A percentile compares a stretch with the other conserved stretches of the same genome.
Evolutionary conservation across 2,797 vertebrate genomes (phyloP).

Genomic region (Emys orbicularis): DNA sequence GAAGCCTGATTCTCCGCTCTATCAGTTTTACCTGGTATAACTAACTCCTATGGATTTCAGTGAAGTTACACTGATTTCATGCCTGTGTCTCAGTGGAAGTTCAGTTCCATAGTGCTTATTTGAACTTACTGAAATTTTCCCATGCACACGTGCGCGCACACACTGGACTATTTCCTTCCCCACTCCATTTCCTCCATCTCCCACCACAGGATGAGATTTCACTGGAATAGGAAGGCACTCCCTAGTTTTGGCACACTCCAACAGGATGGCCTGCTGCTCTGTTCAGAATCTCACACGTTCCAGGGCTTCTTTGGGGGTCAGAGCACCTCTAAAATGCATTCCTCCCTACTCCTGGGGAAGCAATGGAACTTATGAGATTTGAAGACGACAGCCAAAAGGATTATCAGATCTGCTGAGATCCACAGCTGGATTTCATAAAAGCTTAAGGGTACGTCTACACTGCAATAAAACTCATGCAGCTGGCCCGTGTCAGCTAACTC

Average conservation of each 20-base stretch:
- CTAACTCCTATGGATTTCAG: neutral
- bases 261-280: neutral
- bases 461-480: neutral
- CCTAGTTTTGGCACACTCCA: fast-evolving
- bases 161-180: neutral
- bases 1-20: fast-evolving
- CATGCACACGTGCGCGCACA: fast-evolving
- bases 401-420: neutral
- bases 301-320: neutral
- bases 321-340: neutral
- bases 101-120: neutral
- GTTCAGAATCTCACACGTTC: fast-evolving
- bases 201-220: neutral
- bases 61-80: fast-evolving
- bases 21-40: fast-evolving
- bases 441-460: neutral
- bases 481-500: neutral
- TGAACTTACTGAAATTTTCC: neutral
- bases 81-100: neutral
- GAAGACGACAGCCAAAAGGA: neutral
- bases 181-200: neutral
- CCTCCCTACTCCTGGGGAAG: neutral
- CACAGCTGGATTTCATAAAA: neutral
- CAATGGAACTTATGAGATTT: neutral
- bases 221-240: neutral